Base-by-base conservation (phyloP, 1,140 invertebrate genomes). In the Dermatophagoides farinae region DNA sequence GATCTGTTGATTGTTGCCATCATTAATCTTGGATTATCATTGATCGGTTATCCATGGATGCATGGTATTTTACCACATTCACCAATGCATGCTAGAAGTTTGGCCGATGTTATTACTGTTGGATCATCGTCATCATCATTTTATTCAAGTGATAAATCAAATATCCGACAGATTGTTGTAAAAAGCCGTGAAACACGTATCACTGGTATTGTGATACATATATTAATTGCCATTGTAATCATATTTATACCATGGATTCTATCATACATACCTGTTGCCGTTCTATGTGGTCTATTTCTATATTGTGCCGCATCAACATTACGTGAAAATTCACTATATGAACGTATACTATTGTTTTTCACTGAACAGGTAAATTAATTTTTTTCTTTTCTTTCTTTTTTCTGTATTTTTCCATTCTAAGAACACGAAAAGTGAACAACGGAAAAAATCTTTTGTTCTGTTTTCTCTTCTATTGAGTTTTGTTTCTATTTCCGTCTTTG, bases 271-370 rank as follows among this genome's bases (percentile, higher is more conserved):
- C 79, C 80, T 51, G 75, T 75, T 1, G 74, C 80, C 6, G 79
- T 81, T 22, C 73, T 81, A 4, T 77, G 80, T 66, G 80, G 80
- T 20, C 72, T 82, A 16, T 81, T 82, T 68, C 72, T 81, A 23
- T 81, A 80, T 66, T 77, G 81, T 70, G 80, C 79, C 12, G 71
- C 81, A 53, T 80, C 78, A 6, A 78, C 78, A 38, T 72, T 81
- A 43, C 75, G 75, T 64, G 78, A 78, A 38, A 82, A 80, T 68
- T 79, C 81, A 68, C 76, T 82, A 72, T 80, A 80, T 68, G 80
- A 81, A 66, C 70, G 80, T 61, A 74, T 81, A 14, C 71, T 76
- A 20, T 71, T 81, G 11, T 71, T 81, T 20, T 76, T 82, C 64
- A 81, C 78, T 66, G 79, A 81, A 71, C 79, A 81, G 74, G 79